Conservation (phyloP, 2,113 vertebrate genomes). For the Semicossyphus pulcher region DNA sequence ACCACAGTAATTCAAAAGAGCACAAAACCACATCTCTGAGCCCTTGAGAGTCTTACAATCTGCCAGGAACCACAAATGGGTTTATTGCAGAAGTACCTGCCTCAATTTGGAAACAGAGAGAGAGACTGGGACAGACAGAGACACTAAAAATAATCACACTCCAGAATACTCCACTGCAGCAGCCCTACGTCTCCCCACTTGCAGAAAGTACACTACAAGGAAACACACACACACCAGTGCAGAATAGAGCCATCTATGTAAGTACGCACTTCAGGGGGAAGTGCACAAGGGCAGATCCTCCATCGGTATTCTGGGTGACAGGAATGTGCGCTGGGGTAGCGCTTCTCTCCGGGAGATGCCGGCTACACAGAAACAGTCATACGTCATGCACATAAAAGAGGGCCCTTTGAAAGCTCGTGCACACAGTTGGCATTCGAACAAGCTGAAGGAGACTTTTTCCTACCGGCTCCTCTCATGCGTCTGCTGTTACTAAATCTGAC, state of each 20-base stretch:
- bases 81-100: slow-evolving; percentile 35
- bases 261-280: slow-evolving; percentile 71
- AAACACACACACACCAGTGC: slow-evolving; percentile 46
- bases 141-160: slow-evolving; percentile 70
- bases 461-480: slow-evolving; percentile 55
- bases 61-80: slow-evolving; percentile 30
- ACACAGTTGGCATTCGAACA: slow-evolving; percentile 63
- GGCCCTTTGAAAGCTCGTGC: slow-evolving; percentile 56
- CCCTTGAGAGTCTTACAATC: slow-evolving; percentile 3
- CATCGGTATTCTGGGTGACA: slow-evolving; percentile 77
- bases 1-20: background rate
- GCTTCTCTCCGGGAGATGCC: slow-evolving; percentile 62
- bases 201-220: slow-evolving; percentile 44
- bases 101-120: slow-evolving; percentile 42
- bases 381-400: slow-evolving; percentile 66
- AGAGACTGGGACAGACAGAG: slow-evolving; percentile 32
- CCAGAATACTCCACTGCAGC: slow-evolving; percentile 51
- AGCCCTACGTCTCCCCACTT: slow-evolving; percentile 36
- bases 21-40: slow-evolving; percentile 17
- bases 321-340: slow-evolving; percentile 53
- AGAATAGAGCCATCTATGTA: slow-evolving; percentile 68
- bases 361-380: slow-evolving; percentile 62
- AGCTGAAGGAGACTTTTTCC: slow-evolving; percentile 62
- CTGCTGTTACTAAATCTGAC: slow-evolving; percentile 76
- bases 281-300: slow-evolving; percentile 75